These are phyloP conservation scores for Irena cyanogastra DNA, from an alignment of 2,113 vertebrate species.

Conservation along the genomic window DNA sequence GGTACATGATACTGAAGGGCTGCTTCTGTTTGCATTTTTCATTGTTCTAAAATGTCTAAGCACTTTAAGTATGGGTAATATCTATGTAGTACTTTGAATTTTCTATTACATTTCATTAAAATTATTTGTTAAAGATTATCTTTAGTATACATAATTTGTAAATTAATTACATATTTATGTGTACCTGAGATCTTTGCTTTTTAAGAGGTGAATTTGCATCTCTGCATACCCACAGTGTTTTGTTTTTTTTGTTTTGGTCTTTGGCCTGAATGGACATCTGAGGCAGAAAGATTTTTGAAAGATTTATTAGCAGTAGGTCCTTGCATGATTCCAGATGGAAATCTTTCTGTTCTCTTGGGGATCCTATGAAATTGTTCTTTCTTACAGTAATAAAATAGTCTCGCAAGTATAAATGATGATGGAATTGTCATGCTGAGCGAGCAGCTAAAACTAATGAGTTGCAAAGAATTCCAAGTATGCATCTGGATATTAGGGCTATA, in stretches of 20 bases:
- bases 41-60: background rate
- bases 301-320: background rate
- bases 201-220: background rate
- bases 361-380: background rate
- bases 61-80: background rate
- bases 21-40: background rate
- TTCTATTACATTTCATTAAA: background rate
- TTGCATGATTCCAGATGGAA: background rate
- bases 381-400: background rate
- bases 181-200: background rate
- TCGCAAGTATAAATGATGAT: background rate
- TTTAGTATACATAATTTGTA: background rate
- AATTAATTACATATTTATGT: background rate
- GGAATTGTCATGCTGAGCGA: background rate
- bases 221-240: background rate
- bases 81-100: background rate
- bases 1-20: background rate
- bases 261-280: background rate
- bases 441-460: conserved; percentile 12
- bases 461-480: background rate
- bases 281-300: background rate
- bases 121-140: background rate
- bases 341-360: background rate
- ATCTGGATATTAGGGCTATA: conserved; percentile 6
- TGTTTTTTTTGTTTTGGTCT: background rate